Evolutionary conservation across 2,888 invertebrate genomes (phyloP).

Genomic region (Hypsopygia costalis): DNA sequence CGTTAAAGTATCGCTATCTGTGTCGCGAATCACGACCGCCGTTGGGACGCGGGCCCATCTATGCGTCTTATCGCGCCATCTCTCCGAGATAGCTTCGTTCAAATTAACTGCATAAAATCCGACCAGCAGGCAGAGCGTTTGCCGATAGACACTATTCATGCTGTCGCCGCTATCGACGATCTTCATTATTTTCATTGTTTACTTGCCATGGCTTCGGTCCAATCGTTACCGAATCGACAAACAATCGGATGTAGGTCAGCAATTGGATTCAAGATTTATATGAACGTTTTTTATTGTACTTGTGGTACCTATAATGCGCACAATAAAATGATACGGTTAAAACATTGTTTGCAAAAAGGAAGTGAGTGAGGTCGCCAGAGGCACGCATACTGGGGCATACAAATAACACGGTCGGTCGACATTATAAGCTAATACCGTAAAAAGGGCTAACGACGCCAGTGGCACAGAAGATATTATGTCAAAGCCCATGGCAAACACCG

Average conservation of each 20-base stretch:
- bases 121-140: conserved; percentile 36
- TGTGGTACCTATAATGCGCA: neutral
- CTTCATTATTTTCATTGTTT: conserved; percentile 46
- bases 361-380: conserved; percentile 2
- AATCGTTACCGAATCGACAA: conserved; percentile 40
- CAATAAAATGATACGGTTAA: neutral
- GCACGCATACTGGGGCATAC: conserved; percentile 1
- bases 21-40: conserved; percentile 53
- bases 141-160: conserved; percentile 32
- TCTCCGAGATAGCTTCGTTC: conserved; percentile 33
- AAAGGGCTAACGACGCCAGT: conserved; percentile 18
- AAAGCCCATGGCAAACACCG: neutral
- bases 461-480: no score
- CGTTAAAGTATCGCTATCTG: conserved; percentile 51
- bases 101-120: conserved; percentile 44
- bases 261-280: conserved; percentile 30
- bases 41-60: conserved; percentile 44
- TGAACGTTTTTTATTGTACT: neutral
- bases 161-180: conserved; percentile 33
- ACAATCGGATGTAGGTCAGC: conserved; percentile 32
- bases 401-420: conserved; percentile 7
- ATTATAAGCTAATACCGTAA: conserved; percentile 15
- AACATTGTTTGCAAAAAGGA: neutral
- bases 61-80: conserved; percentile 44
- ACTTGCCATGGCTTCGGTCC: conserved; percentile 40